Percentiles rank a stretch among this genome's conserved stretches.
phyloP scores from a whole-genome alignment of 2,888 invertebrate species.

The Prosopocoilus inquinatus region DNA sequence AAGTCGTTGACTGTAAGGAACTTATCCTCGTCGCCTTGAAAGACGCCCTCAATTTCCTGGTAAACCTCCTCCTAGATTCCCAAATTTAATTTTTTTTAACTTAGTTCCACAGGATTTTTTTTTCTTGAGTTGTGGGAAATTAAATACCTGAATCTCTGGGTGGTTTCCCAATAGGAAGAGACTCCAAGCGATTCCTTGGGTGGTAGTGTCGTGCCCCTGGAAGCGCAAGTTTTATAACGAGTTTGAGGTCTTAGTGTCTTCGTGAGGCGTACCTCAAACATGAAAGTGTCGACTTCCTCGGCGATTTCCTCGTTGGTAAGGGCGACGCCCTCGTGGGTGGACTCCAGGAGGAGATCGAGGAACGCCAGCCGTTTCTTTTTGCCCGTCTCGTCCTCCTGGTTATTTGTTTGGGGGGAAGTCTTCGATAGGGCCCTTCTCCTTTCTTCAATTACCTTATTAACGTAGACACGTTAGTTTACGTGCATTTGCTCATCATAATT shows the following conservation, averaged over 20 bases:
- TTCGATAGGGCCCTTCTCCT: not conserved
- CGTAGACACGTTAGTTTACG: no score
- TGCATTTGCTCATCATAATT: no score
- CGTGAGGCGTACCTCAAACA: conserved; percentile 35
- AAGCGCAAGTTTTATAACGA: conserved; percentile 8
- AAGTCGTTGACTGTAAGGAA: conserved; percentile 58
- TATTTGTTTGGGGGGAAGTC: not conserved
- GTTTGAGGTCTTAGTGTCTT: not conserved
- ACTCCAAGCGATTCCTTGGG: conserved; percentile 39
- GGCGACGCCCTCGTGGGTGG: conserved; percentile 19
- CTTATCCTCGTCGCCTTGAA: conserved; percentile 50
- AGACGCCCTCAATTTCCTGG: conserved; percentile 52
- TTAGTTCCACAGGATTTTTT: not conserved
- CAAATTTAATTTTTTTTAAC: not conserved
- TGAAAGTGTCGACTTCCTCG: conserved; percentile 42
- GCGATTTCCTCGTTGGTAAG: conserved; percentile 35
- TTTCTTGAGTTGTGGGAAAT: not conserved
- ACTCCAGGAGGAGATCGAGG: conserved; percentile 37
- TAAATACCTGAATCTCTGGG: conserved; percentile 38
- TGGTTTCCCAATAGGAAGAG: conserved; percentile 36
- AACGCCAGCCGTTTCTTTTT: conserved; percentile 32
- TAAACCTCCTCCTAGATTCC: conserved; percentile 51
- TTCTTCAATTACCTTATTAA: conserved; percentile 5
- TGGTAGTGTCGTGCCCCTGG: conserved; percentile 41
- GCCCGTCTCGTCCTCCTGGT: conserved; percentile 12